Evolutionary conservation across 2,797 vertebrate genomes (phyloP).

Genomic region (Pterois miles): DNA sequence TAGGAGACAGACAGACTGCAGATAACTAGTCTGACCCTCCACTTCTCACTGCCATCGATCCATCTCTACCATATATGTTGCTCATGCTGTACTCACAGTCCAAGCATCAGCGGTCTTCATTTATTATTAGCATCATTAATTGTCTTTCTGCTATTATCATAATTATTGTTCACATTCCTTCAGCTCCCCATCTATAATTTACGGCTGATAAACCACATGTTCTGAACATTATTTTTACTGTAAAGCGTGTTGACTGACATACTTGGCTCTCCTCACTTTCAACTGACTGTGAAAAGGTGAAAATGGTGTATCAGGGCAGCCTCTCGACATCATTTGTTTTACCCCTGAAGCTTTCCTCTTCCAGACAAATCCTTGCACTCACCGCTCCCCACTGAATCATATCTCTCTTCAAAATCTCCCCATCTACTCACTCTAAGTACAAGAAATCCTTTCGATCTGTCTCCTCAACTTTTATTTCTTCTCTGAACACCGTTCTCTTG

Average conservation of each 20-base stretch:
- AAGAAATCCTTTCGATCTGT: conserved; percentile 10
- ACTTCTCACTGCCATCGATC: conserved; percentile 8
- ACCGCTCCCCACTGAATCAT: not conserved
- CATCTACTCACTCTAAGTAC: conserved; percentile 9
- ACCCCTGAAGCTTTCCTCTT: conserved; percentile 12
- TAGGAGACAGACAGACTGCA: conserved; percentile 49
- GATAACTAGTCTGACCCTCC: conserved; percentile 46
- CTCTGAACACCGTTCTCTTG: not conserved
- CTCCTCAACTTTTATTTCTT: conserved; percentile 1
- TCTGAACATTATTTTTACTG: not conserved
- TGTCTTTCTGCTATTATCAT: not conserved
- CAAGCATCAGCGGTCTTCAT: not conserved
- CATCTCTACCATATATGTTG: not conserved
- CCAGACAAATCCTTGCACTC: conserved; percentile 13
- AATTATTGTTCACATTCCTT: not conserved
- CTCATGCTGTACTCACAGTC: not conserved
- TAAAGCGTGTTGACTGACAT: not conserved
- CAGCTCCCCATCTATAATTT: not conserved
- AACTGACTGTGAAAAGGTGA: conserved; percentile 3
- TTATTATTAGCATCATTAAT: not conserved
- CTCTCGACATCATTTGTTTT: conserved; percentile 10
- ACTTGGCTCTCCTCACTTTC: not conserved
- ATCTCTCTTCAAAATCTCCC: not conserved
- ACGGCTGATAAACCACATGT: not conserved
- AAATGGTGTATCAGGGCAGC: not conserved